These are phyloP conservation scores for Cynopterus sphinx DNA, from an alignment of 2,797 vertebrate species.

Conservation along the genomic window DNA sequence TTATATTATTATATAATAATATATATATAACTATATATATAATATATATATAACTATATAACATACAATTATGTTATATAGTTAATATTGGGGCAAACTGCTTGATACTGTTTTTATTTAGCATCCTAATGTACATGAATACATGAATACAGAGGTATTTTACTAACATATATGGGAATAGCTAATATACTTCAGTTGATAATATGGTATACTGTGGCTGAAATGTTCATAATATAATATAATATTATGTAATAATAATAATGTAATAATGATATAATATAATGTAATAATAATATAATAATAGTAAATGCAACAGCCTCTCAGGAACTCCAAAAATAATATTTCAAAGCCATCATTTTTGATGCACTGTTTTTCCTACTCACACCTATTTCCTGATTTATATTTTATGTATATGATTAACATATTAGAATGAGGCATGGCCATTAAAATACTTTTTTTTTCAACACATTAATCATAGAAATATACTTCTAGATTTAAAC, in stretches of 20 bases:
- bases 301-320: not conserved
- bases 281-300: not conserved
- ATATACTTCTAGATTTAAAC: conserved; percentile 64
- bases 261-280: not conserved
- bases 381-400: conserved; percentile 41
- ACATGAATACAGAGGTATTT: not conserved
- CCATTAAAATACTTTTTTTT: conserved; percentile 32
- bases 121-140: not conserved
- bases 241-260: no score
- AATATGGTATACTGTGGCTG: not conserved
- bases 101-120: not conserved
- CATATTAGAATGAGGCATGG: conserved; percentile 27
- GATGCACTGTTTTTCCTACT: conserved; percentile 46
- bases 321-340: conserved; percentile 44
- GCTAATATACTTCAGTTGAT: not conserved
- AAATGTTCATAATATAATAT: not conserved
- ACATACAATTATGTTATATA: not conserved
- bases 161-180: not conserved
- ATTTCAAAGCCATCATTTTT: not conserved
- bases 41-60: no score
- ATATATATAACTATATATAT: no score
- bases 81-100: conserved; percentile 7
- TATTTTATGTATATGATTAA: conserved; percentile 63
- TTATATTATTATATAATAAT: no score
- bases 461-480: conserved; percentile 41